phyloP scores from a whole-genome alignment of 2,797 vertebrate species.

The Rhinella marina region DNA sequence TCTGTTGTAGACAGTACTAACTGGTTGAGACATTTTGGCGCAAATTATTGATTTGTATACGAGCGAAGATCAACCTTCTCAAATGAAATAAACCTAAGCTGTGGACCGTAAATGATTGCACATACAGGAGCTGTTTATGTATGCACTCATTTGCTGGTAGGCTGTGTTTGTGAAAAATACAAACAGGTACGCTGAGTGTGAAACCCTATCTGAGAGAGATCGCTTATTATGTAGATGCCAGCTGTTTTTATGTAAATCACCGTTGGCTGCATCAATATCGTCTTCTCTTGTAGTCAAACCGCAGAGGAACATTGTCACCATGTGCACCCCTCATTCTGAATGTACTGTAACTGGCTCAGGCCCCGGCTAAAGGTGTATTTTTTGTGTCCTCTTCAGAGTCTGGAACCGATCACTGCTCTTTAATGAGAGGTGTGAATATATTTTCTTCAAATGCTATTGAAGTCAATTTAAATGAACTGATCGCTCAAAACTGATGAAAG shows the following conservation, averaged over 20 bases:
- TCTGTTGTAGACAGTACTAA: not conserved
- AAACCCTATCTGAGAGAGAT: slow-evolving; percentile 22
- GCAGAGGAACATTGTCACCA: not conserved
- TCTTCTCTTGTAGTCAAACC: not conserved
- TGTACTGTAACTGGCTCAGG: not conserved
- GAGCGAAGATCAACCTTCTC: not conserved
- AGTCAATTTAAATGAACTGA: not conserved
- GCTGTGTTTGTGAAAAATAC: slow-evolving; percentile 20
- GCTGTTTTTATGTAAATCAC: slow-evolving; percentile 22
- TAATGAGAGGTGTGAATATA: slow-evolving; percentile 28
- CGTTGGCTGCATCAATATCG: not conserved
- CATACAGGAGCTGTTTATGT: slow-evolving; percentile 6
- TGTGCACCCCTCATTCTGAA: not conserved
- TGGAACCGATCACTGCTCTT: slow-evolving; percentile 6
- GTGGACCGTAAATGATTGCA: not conserved
- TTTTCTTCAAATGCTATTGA: slow-evolving; percentile 24
- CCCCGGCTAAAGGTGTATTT: not conserved
- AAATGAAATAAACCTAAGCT: slow-evolving; percentile 16
- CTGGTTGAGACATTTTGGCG: not conserved
- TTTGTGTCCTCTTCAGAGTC: slow-evolving; percentile 7
- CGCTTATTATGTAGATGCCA: slow-evolving; percentile 4
- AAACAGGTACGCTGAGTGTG: slow-evolving; percentile 18
- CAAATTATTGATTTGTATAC: not conserved
- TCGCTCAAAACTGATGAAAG: slow-evolving; percentile 4
- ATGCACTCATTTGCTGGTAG: slow-evolving; percentile 30